Conservation (phyloP, 2,888 invertebrate species). For the Drosophila pseudotalamancana region DNA sequence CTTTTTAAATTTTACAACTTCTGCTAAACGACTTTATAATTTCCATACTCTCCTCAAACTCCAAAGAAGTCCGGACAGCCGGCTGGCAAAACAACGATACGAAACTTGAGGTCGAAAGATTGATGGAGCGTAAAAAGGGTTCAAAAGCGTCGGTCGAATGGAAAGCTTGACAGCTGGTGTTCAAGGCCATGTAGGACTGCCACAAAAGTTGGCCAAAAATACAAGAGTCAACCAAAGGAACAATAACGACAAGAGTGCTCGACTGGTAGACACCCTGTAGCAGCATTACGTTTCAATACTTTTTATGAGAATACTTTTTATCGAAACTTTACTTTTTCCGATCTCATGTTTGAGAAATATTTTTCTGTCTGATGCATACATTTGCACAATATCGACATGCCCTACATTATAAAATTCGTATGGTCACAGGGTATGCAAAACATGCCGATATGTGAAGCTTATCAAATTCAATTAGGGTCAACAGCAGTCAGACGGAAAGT, state of each 20-base stretch:
- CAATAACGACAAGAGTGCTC: not conserved
- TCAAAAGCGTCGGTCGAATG: conserved; percentile 21
- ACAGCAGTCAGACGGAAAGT: conserved; percentile 43
- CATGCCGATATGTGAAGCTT: conserved; percentile 10
- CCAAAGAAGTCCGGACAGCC: conserved; percentile 5
- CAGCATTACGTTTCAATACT: not conserved
- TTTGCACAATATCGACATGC: not conserved
- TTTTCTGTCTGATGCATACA: too few species aligned
- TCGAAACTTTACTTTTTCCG: not conserved
- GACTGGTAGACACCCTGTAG: not conserved
- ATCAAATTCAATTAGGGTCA: conserved; percentile 54
- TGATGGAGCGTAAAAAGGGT: conserved; percentile 51
- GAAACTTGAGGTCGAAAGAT: conserved; percentile 55
- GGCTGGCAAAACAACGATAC: conserved; percentile 32
- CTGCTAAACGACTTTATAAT: conserved; percentile 41
- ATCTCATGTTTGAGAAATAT: not conserved
- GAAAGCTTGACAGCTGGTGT: conserved; percentile 29
- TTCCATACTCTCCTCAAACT: conserved; percentile 48
- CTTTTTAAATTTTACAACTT: conserved; percentile 9
- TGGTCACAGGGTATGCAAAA: not conserved
- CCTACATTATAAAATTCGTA: too few species aligned
- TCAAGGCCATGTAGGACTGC: conserved; percentile 42
- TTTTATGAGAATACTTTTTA: too few species aligned
- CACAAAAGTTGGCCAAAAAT: conserved; percentile 19
- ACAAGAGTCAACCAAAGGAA: conserved; percentile 2